A percentile compares a stretch with the other conserved stretches of the same genome.
phyloP scores from a whole-genome alignment of 1,140 invertebrate species.

The Pectinophora gossypiella region DNA sequence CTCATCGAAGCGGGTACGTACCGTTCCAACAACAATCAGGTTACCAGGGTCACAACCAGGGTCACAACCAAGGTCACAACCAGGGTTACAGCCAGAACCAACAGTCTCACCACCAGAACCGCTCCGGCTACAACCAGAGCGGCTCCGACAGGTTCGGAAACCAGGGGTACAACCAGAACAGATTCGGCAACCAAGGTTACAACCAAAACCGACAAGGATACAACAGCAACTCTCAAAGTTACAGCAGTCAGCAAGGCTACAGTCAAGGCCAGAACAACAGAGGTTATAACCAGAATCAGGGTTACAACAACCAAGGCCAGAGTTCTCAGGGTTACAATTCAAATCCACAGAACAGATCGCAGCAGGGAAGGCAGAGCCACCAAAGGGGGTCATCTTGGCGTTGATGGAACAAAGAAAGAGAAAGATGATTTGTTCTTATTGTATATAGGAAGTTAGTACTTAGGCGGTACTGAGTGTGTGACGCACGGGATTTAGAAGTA shows the following conservation, averaged over 20 bases:
- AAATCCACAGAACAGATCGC: background rate
- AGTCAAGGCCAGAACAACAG: background rate
- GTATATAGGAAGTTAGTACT: too few species aligned
- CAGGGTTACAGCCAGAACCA: constrained; percentile 17
- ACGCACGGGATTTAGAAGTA: too few species aligned
- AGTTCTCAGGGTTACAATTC: constrained; percentile 11
- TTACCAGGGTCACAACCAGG: background rate
- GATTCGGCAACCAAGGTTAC: constrained; percentile 18
- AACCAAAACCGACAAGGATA: constrained; percentile 11
- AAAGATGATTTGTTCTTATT: too few species aligned
- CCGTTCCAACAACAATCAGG: constrained; percentile 11
- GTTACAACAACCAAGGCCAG: constrained; percentile 12
- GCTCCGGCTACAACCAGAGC: constrained; percentile 14
- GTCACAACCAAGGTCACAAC: constrained; percentile 8
- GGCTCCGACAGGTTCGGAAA: constrained; percentile 3
- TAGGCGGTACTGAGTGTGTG: too few species aligned
- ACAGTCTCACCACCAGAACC: background rate
- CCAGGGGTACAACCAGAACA: constrained; percentile 10
- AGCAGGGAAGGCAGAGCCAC: background rate
- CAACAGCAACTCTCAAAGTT: background rate
- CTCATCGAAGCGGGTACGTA: constrained; percentile 48
- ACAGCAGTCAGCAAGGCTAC: background rate
- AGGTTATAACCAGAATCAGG: background rate
- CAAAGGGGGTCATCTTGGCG: background rate
- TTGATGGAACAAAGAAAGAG: background rate